Evolutionary conservation across 2,113 vertebrate species (phyloP).

Genomic region (Poeciliopsis retropinna): DNA sequence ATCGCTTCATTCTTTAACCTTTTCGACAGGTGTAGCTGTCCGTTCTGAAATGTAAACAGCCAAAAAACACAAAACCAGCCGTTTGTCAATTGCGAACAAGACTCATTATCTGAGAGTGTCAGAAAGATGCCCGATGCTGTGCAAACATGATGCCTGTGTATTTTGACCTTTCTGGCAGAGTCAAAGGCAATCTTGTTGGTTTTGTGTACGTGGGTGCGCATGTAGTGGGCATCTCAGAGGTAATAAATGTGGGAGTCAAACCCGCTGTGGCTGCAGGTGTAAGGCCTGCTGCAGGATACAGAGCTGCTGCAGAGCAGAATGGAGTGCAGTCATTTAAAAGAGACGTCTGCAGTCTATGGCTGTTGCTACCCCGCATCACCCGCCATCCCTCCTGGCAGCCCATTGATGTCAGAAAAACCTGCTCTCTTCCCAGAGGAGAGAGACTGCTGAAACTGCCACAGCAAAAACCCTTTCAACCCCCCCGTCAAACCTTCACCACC

Average conservation of each 20-base stretch:
- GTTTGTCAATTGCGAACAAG: conserved; percentile 36
- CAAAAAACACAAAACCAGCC: conserved; percentile 40
- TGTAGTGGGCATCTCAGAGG: conserved; percentile 28
- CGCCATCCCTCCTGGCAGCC: conserved; percentile 38
- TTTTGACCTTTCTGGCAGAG: conserved; percentile 56
- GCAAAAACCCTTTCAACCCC: conserved; percentile 38
- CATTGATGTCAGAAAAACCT: conserved; percentile 81
- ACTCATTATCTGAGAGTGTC: conserved; percentile 26
- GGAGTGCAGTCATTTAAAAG: conserved; percentile 46
- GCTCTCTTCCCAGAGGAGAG: conserved; percentile 79
- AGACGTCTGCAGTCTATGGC: conserved; percentile 44
- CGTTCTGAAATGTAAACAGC: conserved; percentile 21
- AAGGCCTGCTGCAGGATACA: conserved; percentile 51
- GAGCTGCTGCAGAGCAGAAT: conserved; percentile 41
- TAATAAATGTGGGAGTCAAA: conserved; percentile 72
- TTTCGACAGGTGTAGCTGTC: conserved; percentile 53
- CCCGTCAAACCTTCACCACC: not conserved
- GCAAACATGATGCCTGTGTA: conserved; percentile 44
- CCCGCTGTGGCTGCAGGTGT: conserved; percentile 75
- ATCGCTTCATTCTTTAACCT: conserved; percentile 38
- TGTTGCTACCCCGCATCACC: conserved; percentile 40
- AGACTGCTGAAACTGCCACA: conserved; percentile 58
- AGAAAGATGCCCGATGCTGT: conserved; percentile 30
- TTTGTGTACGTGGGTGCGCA: conserved; percentile 28
- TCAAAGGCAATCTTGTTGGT: conserved; percentile 28